Conservation (phyloP, 2,888 invertebrate genomes). For the Branchinecta sandiegonensis region DNA sequence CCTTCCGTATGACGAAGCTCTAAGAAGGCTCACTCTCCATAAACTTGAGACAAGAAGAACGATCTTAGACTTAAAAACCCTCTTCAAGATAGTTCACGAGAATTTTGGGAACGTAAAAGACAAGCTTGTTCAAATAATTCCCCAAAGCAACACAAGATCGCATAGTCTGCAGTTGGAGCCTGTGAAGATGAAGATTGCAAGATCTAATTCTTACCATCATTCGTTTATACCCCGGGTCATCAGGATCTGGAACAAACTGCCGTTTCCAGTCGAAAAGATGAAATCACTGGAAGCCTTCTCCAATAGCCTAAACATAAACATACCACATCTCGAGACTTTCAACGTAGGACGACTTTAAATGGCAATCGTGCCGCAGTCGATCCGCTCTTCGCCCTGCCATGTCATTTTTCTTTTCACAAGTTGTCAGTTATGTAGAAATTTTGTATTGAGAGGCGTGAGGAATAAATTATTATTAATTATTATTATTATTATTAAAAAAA, state of each 20-base stretch:
- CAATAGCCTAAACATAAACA: too few species aligned
- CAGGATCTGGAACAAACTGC: constrained; percentile 11
- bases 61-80: neutral
- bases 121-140: constrained; percentile 5
- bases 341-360: too few species aligned
- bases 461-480: too few species aligned
- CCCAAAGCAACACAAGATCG: constrained; percentile 11
- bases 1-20: constrained; percentile 8
- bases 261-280: neutral
- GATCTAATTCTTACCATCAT: constrained; percentile 9
- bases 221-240: neutral
- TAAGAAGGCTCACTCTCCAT: constrained; percentile 14
- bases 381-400: too few species aligned
- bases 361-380: too few species aligned
- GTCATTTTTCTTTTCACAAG: too few species aligned
- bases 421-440: too few species aligned
- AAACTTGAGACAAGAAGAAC: constrained; percentile 14
- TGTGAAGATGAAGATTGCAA: constrained; percentile 8
- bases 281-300: neutral
- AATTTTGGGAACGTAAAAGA: constrained; percentile 12
- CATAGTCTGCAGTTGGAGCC: constrained; percentile 14
- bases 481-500: too few species aligned
- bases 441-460: too few species aligned
- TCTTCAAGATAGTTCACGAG: constrained; percentile 14
- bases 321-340: too few species aligned